These are phyloP conservation scores for Aphidoletes aphidimyza DNA, from an alignment of 2,888 invertebrate genomes.

Conservation along the genomic window DNA sequence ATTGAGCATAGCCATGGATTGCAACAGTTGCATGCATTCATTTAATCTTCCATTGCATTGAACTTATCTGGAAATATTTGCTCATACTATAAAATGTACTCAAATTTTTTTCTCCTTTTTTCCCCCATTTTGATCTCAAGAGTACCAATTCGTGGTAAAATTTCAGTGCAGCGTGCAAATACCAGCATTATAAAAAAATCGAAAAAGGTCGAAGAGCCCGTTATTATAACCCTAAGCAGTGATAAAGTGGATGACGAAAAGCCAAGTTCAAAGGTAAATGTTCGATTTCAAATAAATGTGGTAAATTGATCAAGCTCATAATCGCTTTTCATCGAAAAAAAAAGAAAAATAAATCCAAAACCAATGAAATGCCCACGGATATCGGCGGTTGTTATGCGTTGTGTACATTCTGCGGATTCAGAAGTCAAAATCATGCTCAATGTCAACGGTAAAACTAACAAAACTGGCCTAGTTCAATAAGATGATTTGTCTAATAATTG, in stretches of 20 bases:
- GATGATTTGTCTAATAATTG: neutral
- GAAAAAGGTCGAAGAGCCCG: constrained; percentile 71
- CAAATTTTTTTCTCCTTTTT: neutral
- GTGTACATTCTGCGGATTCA: constrained; percentile 83
- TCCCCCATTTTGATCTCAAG: no score
- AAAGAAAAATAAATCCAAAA: no score
- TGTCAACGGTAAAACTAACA: constrained; percentile 80
- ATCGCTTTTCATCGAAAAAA: no score
- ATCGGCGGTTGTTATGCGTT: no score
- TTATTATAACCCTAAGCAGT: constrained; percentile 76
- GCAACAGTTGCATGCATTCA: neutral
- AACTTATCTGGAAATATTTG: neutral
- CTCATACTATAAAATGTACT: no score
- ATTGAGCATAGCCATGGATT: neutral
- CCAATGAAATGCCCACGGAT: constrained; percentile 72
- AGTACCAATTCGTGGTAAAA: neutral
- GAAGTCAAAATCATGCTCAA: constrained; percentile 80
- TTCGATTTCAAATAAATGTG: no score
- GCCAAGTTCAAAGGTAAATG: neutral
- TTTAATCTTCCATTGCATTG: neutral
- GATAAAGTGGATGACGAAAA: constrained; percentile 71
- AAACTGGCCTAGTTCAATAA: no score
- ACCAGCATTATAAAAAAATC: constrained; percentile 66
- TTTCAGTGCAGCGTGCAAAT: constrained; percentile 7
- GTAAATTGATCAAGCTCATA: no score